Conservation (phyloP, 2,797 vertebrate genomes). For the Amniataba percoides region DNA sequence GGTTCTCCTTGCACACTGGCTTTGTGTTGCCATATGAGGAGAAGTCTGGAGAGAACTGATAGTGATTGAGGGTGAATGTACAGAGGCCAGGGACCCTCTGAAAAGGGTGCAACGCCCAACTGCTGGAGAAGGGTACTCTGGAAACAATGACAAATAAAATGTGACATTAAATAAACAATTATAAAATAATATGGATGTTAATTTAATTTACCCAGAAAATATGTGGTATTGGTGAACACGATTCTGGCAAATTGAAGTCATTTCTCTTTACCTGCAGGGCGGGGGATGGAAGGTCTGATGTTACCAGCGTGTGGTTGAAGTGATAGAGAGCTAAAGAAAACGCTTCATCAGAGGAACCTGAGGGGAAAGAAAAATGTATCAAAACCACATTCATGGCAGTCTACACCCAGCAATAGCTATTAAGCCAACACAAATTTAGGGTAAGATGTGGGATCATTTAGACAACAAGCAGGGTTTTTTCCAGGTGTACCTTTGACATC, state of each 20-base stretch:
- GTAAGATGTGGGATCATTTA: not conserved
- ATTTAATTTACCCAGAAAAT: not conserved
- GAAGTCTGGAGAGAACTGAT: slow-evolving; percentile 94
- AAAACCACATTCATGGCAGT: not conserved
- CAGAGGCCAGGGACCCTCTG: slow-evolving; percentile 96
- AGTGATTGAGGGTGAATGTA: slow-evolving; percentile 97
- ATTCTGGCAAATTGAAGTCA: not conserved
- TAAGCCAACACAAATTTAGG: not conserved
- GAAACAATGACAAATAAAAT: slow-evolving; percentile 24
- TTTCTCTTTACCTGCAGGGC: slow-evolving; percentile 89
- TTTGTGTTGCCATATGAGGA: slow-evolving; percentile 98
- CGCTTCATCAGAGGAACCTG: slow-evolving; percentile 96
- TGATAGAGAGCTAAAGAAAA: slow-evolving; percentile 97
- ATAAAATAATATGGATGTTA: not conserved
- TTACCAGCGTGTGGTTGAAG: slow-evolving; percentile 98
- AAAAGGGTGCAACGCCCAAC: slow-evolving; percentile 94
- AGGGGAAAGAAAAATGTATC: not conserved
- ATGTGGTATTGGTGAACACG: not conserved
- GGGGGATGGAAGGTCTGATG: slow-evolving; percentile 97
- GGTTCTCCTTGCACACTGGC: slow-evolving; percentile 93
- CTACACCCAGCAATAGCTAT: not conserved
- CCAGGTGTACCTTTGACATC: slow-evolving; percentile 91
- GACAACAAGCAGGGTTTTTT: not conserved
- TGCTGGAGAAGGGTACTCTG: slow-evolving; percentile 97
- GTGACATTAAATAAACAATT: not conserved